Base-by-base conservation (phyloP, 2,113 vertebrate genomes). In the Manacus vitellinus region DNA sequence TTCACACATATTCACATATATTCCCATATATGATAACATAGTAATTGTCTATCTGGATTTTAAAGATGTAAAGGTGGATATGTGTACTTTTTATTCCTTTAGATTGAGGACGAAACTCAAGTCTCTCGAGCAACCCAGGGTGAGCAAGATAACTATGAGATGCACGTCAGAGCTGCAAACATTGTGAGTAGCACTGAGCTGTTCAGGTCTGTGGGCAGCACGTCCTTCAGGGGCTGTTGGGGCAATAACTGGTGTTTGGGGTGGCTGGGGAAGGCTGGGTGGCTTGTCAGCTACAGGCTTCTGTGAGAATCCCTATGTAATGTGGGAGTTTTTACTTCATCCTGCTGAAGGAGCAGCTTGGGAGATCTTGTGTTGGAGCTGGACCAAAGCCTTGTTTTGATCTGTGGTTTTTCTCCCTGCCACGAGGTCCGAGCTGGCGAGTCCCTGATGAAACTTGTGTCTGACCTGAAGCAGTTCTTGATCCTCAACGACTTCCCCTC, bases 31-130 rank as follows among this genome's bases (percentile, higher is more conserved):
- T 47, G 22, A 24, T n/a, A 49, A 6, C 12, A 4, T 20, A 63
- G 11, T 27, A 33, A 33, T 49, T 31, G 3, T 8, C 25, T 55
- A 0, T 33, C 18, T 23, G 27, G 14, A 63, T 71, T 51, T 63
- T 51, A 43, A 28, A 4, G 28, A 14, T 5, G 4, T 66, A 21
- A 44, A 37, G 5, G 25, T 54, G 35, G 18, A 3, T 59, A 19
- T 14, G 1, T 86, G 2, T 13, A 1, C 9, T 30, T 84, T 76
- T 52, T 78, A 80, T 31, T 30, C 39, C 52, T 94, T 19, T 95
- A 99, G 99, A 99, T 99, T 30, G 99, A 99, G 85, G 99, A 99
- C 5, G 99, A 99, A 98, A 99, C 99, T 0, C 99, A 99, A 96
- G 99, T 99, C 14, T 99, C 99, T 7, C 96, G 99, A 78, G 98